phyloP scores from a whole-genome alignment of 2,888 invertebrate genomes.

The Philaethria dido region DNA sequence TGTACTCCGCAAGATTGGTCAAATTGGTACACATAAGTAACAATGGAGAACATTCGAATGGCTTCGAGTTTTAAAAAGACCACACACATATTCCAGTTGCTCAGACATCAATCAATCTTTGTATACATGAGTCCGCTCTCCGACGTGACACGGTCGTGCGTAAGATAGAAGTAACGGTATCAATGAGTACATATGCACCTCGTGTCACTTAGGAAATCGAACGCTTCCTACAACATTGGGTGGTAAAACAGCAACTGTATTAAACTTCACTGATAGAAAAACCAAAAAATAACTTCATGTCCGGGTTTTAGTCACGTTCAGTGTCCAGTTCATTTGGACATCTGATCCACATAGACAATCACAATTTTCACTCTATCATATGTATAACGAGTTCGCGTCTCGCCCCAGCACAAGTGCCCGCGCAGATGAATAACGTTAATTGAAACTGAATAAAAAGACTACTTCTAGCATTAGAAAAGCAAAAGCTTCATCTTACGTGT shows the following conservation, averaged over 20 bases:
- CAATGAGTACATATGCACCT: background rate
- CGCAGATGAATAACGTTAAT: constrained; percentile 23
- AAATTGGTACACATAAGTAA: no score
- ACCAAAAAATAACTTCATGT: background rate
- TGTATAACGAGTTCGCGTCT: constrained; percentile 22
- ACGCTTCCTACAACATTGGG: background rate
- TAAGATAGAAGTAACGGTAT: background rate
- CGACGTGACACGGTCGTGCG: no score
- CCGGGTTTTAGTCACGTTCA: background rate
- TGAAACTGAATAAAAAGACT: constrained; percentile 25
- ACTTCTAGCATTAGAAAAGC: constrained; percentile 1
- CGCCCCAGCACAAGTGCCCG: constrained; percentile 30
- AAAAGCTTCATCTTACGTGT: background rate
- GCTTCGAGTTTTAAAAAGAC: no score
- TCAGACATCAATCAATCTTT: no score
- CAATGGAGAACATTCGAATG: no score
- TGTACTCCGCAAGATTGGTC: no score
- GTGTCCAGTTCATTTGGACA: background rate
- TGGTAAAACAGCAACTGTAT: background rate
- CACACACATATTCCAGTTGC: no score
- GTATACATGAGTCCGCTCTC: no score
- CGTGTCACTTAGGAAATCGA: constrained; percentile 2
- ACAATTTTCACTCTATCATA: constrained; percentile 31
- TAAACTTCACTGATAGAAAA: constrained; percentile 3
- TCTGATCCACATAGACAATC: constrained; percentile 23